Evolutionary conservation across 1,140 invertebrate species (phyloP), one percentile per base, ranked within the genome.

Genomic region (Cepaea nemoralis): DNA sequence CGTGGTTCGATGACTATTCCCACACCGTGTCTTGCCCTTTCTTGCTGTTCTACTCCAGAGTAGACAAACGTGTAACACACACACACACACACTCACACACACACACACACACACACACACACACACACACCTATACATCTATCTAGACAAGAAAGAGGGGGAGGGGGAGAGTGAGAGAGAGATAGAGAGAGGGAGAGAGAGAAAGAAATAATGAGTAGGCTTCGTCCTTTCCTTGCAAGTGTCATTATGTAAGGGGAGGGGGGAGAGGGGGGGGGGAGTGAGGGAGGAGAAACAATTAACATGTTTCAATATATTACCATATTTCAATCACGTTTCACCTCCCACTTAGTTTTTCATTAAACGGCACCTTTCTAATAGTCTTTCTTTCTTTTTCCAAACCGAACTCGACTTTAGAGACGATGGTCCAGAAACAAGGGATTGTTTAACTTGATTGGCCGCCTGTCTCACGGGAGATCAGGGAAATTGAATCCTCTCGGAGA

Each of bases 401-500:
- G 12, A 48, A 48, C 42, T 48, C 71, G 71, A 27, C 71, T 48
- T 74, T 74, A 74, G 71, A 74, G 71, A 74, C 71, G 71, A 31
- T 45, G 71, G 71, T 74, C 39, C 71, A 22, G 39, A 22, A 74
- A 37, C 27, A 40, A 70, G 16, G 74, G 48, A 76, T 76, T 76
- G 74, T 76, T 76, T 35, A 76, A 48, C 74, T 27, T 31, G 74
- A 76, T 76, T 76, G 74, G 74, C 50, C 31, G 27, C 16, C n/a
- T 37, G 37, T 76, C 74, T 31, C 74, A 10, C 16, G 74, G 48
- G 74, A 76, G 74, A 76, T 76, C 74, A 59, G 74, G 74, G 74
- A 76, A 76, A 76, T 76, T 76, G 74, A 76, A 76, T 76, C 74
- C 50, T 76, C 48, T 50, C 74, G 0, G 27, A 59, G 74, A 37